Conservation (phyloP, 2,113 vertebrate species). For the Glareola pratincola region DNA sequence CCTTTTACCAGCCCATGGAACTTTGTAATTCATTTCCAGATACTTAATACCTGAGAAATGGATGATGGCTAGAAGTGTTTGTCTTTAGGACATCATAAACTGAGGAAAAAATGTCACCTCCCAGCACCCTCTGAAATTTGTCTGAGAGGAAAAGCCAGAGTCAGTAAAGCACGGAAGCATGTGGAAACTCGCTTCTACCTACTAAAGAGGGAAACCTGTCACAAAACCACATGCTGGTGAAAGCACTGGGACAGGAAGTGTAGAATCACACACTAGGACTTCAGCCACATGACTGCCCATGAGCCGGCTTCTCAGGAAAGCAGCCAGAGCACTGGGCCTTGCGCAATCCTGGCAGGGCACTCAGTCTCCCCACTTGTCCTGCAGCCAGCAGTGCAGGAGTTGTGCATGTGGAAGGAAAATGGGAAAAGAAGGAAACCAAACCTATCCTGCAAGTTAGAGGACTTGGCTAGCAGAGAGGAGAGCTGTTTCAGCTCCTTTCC, state of each 20-base stretch:
- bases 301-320: neutral
- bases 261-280: neutral
- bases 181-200: neutral
- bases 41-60: neutral
- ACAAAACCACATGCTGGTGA: neutral
- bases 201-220: neutral
- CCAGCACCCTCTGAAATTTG: neutral
- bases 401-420: neutral
- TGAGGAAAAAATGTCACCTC: neutral
- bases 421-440: neutral
- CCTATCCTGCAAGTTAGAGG: neutral
- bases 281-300: neutral
- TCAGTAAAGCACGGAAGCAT: neutral
- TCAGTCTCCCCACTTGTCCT: rapidly evolving
- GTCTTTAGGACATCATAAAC: neutral
- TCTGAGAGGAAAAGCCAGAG: neutral
- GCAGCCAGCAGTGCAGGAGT: neutral
- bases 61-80: neutral
- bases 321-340: neutral
- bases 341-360: neutral
- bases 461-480: neutral
- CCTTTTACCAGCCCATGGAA: neutral
- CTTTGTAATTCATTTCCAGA: neutral
- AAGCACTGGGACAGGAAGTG: neutral
- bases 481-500: neutral